Base-by-base conservation (phyloP, 92 coral and sea anemone species). In the Epizoanthus illoricatus region DNA sequence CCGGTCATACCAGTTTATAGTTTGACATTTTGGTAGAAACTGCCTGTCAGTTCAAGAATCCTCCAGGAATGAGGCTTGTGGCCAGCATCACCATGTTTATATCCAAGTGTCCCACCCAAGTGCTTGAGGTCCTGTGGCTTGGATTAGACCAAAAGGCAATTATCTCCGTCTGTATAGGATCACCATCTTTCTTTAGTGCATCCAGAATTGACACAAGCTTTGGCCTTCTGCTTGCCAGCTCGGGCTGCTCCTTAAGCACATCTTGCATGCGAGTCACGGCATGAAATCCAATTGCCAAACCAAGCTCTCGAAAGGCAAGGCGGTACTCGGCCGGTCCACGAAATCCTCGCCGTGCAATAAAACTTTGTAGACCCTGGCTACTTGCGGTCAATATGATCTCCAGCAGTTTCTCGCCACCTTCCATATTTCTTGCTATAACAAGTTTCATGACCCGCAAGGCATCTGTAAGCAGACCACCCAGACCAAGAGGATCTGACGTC, bases 51-150 rank as follows among this genome's bases (percentile, higher is more conserved):
- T 81, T 54, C 7, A 89, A 83, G 80, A 81, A 89, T 6, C 92
- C 88, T 42, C 84, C 90, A 11, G 92, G 90, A 76, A 78, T 86
- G 23, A 86, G 73, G 73, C 89, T 89, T 2, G 92, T 86, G 20
- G 92, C 92, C 92, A 63, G 86, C 92, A 89, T 86, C 42, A 89
- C 92, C 92, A 89, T 89, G 49, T 89, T 89, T 10, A 89, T 89
- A 68, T 89, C 92, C 83, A 89, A 55, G 54, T 89, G 92, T 3
- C 90, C 83, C 3, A 40, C 80, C 92, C 92, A 89, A 10, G 92
- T 85, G 49, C 87, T 84, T 5, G 85, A 79, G 21, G 80, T 73
- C 78, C 87, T 88, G 73, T 89, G 84, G 47, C 80, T 68, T n/a
- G 85, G 83, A 24, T 89, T 79, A 28, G 90, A 76, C 92, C 90